Base-by-base conservation (phyloP, 2,888 invertebrate species). In the Conchocele bisecta region DNA sequence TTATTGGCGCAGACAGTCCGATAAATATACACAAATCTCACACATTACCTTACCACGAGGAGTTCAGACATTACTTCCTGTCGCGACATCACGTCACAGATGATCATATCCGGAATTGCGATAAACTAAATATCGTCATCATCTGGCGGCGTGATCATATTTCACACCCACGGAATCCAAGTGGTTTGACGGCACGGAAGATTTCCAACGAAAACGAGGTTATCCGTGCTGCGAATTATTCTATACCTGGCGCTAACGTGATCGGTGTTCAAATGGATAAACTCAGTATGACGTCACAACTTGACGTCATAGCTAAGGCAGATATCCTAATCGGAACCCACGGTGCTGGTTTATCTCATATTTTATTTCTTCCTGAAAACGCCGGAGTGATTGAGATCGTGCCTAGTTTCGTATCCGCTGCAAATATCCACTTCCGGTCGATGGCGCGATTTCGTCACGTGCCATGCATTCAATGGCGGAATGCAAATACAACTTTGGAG, bases 251-350 rank as follows among this genome's bases (percentile, higher is more conserved):
- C 7, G 82, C 84, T 31, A 51, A 68, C 33, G 79, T 89, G 0
- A 81, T 69, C 22, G 89, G 83, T 6, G 56, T 86, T 6, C 89
- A 89, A 70, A 74, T 90, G 9, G 91, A 91, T 33, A 42, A 75
- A 15, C 75, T 89, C 31, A 58, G 75, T 6, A 86, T 91, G 80
- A 57, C 75, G 22, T 70, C 86, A n/a, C 91, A 91, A 75, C 75
- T 91, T 17, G 46, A 84, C 31, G 44, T 82, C 6, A 81, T 90
- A 1, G 51, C 85, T 2, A 60, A 77, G 20, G 87, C 90, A 0
- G 90, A 91, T 73, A 85, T 91, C 56, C 73, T 91, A 9, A 80
- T 91, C 1, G 91, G 90, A 5, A 90, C 91, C 89, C 91, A 91
- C 50, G 91, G 91, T 5, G 91, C 91, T 1, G 91, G 90, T 7